Base-by-base conservation (phyloP, 2,797 vertebrate species). In the Myotis myotis region DNA sequence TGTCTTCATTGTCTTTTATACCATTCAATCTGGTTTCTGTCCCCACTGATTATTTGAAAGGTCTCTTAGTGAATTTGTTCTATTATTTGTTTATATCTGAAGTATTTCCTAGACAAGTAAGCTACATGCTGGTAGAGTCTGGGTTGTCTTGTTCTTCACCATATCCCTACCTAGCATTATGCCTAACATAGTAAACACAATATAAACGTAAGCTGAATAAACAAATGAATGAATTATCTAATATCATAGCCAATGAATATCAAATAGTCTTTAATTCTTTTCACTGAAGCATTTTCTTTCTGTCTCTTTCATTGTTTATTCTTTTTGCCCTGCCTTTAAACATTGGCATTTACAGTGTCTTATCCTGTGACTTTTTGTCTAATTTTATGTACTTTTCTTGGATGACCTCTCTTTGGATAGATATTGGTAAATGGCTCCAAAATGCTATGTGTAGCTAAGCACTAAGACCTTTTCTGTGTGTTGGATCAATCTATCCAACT, bases 101-200 rank as follows among this genome's bases (percentile, higher is more conserved):
- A 81, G 88, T 70, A 60, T 92, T 93, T 87, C 57, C 47, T 87
- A 68, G 86, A 88, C 2, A 57, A 57, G 5, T 74, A 36, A 92
- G n/a, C 47, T 30, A 75, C 8, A 70, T 36, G n/a, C 22, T 84
- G 8, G 20, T 57, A 16, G 41, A 76, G 38, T 33, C 62, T 76
- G 38, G 20, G 1, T 60, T 78, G 2, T 89, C 33, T 66, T 80
- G 8, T 49, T 80, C 5, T 33, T 91, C 12, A 78, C 1, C 3
- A 2, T 33, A 9, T 23, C 36, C 10, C 19, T 1, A 17, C 17
- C 33, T 55, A 53, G n/a, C 60, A 55, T 2, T 66, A 68, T 53
- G 11, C 28, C 33, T 87, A 12, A 28, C 11, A 62, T 3, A 28
- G 25, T 8, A 74, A 94, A 12, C 60, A 76, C 30, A 55, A 2